Percentiles rank a stretch among this genome's conserved stretches.
Evolutionary conservation across 2,888 invertebrate genomes (phyloP).

Genomic region (Holacanthella duospinosa): DNA sequence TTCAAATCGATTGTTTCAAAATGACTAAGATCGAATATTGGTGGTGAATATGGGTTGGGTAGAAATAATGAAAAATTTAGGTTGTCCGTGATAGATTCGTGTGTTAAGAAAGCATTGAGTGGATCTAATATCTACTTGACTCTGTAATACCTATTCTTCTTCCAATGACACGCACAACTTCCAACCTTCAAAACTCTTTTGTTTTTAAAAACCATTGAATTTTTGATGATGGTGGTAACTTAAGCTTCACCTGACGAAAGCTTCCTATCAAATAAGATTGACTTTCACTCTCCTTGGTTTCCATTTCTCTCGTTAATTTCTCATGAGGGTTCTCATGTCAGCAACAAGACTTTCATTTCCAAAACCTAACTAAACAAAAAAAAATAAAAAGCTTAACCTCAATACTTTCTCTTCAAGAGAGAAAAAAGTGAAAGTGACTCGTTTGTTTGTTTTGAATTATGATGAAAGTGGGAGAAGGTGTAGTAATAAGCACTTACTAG

Average conservation of each 20-base stretch:
- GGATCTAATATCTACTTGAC: too few species aligned
- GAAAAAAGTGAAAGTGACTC: background rate
- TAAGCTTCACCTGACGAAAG: background rate
- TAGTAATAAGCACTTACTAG: background rate
- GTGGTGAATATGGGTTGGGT: too few species aligned
- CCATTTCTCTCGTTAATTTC: background rate
- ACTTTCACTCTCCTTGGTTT: background rate
- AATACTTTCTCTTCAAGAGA: background rate
- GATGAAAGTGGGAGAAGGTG: background rate
- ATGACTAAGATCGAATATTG: too few species aligned
- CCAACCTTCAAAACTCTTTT: too few species aligned
- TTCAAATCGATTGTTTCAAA: too few species aligned
- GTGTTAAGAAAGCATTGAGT: too few species aligned
- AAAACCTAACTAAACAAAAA: too few species aligned
- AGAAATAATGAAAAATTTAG: too few species aligned
- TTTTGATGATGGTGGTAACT: background rate
- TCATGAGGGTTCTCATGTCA: constrained; percentile 2
- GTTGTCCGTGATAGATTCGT: too few species aligned
- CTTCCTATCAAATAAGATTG: background rate
- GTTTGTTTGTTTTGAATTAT: background rate
- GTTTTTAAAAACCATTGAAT: too few species aligned
- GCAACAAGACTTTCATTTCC: background rate
- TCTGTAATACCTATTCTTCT: too few species aligned
- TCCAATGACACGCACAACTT: too few species aligned
- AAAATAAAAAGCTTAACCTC: background rate